Conservation (phyloP, 2,888 invertebrate species). For the Pemphredon lugubris region DNA sequence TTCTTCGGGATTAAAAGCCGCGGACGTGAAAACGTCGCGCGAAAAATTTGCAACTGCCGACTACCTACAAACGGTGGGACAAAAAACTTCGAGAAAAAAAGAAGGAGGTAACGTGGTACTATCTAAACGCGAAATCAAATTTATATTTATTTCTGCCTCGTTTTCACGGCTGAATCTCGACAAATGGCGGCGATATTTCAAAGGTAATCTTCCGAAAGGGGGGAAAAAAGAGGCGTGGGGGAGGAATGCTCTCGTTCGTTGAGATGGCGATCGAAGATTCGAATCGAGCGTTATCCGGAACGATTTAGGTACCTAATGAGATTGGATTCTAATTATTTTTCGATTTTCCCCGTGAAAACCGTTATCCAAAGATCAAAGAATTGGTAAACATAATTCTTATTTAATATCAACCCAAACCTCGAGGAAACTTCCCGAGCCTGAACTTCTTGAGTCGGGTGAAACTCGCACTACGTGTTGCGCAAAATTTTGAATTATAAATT, state of each 20-base stretch:
- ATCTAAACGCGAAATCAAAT: slow-evolving; percentile 73
- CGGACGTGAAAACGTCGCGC: slow-evolving; percentile 14
- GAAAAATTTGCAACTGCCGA: slow-evolving; percentile 8
- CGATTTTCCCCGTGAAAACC: background rate
- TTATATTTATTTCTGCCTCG: slow-evolving; percentile 71
- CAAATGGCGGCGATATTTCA: slow-evolving; percentile 70
- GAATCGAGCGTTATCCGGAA: slow-evolving; percentile 4
- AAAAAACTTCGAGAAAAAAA: slow-evolving; percentile 2
- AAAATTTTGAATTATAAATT: no score
- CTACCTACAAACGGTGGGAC: background rate
- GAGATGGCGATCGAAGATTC: slow-evolving; percentile 33
- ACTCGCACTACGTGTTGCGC: no score
- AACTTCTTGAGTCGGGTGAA: no score
- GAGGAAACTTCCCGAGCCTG: no score
- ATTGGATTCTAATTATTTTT: slow-evolving; percentile 32
- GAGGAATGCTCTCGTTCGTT: slow-evolving; percentile 3
- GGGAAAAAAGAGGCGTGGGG: slow-evolving; percentile 6
- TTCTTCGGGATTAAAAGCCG: slow-evolving; percentile 14
- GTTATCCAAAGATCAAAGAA: background rate
- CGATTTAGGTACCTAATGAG: slow-evolving; percentile 19
- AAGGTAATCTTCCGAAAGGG: slow-evolving; percentile 60
- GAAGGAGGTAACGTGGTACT: slow-evolving; percentile 12
- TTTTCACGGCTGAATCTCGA: slow-evolving; percentile 59
- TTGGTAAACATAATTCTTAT: background rate
- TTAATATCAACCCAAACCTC: no score